These are phyloP conservation scores for Xyrichtys novacula DNA, from an alignment of 2,797 vertebrate species.

Conservation along the genomic window DNA sequence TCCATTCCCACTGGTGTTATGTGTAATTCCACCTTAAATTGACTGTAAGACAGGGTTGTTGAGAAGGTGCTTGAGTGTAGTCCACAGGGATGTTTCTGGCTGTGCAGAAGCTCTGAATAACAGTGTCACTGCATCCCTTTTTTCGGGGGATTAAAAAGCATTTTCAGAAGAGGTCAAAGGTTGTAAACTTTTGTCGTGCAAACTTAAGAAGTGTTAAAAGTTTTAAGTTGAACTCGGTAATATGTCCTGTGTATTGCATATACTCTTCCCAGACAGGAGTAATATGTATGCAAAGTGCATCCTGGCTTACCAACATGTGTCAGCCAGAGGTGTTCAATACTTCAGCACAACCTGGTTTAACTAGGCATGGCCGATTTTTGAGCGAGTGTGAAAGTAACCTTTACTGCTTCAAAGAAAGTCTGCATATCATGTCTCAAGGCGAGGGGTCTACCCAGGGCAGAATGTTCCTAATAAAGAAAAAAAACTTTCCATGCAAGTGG, in stretches of 20 bases:
- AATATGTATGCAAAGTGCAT: slow-evolving; percentile 67
- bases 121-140: slow-evolving; percentile 19
- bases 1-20: slow-evolving; percentile 38
- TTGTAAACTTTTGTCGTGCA: neutral
- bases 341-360: slow-evolving; percentile 67
- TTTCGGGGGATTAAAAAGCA: slow-evolving; percentile 29
- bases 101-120: slow-evolving; percentile 32
- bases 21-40: slow-evolving; percentile 65
- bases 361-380: slow-evolving; percentile 72
- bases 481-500: slow-evolving; percentile 81
- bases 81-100: slow-evolving; percentile 27
- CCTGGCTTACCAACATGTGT: slow-evolving; percentile 67
- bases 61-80: slow-evolving; percentile 45
- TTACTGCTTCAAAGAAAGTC: slow-evolving; percentile 83
- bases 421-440: slow-evolving; percentile 77
- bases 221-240: slow-evolving; percentile 16
- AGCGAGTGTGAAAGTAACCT: slow-evolving; percentile 80
- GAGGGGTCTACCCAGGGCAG: slow-evolving; percentile 71
- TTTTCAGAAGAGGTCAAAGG: slow-evolving; percentile 34
- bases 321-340: slow-evolving; percentile 67
- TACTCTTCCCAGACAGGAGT: slow-evolving; percentile 32
- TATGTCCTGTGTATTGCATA: slow-evolving; percentile 19
- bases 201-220: neutral
- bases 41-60: slow-evolving; percentile 42
- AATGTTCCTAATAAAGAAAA: slow-evolving; percentile 74